A percentile compares a stretch with the other conserved stretches of the same genome.
Conservation (phyloP, 92 coral and sea anemone genomes). For the Paragorgia papillata region DNA sequence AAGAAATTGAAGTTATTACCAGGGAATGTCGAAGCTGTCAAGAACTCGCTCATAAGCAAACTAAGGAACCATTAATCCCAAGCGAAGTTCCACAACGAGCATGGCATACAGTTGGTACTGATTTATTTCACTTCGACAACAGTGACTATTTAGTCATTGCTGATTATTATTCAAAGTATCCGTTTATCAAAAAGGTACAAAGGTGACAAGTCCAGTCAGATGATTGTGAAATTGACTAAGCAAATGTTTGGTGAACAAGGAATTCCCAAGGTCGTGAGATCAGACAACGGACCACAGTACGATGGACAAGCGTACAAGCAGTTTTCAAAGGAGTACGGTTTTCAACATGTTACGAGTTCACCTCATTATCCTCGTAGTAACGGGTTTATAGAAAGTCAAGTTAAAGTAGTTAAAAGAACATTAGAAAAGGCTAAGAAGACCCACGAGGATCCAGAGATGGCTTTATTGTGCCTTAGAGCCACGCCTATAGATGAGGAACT, state of each 20-base stretch:
- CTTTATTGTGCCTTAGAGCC: slow-evolving; percentile 43
- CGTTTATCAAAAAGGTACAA: slow-evolving; percentile 3
- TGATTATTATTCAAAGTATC: slow-evolving; percentile 19
- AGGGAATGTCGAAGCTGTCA: too few relatives aligned
- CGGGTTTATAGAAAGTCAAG: too few relatives aligned
- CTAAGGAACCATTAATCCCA: too few relatives aligned
- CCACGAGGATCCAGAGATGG: slow-evolving; percentile 45
- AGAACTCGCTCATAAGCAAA: too few relatives aligned
- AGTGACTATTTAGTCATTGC: neutral
- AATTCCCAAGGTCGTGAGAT: slow-evolving; percentile 12
- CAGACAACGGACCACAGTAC: slow-evolving; percentile 13
- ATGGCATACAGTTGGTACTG: slow-evolving; percentile 36
- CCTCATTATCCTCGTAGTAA: slow-evolving; percentile 43
- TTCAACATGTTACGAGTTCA: slow-evolving; percentile 28
- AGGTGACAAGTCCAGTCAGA: neutral
- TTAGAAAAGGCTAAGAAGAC: slow-evolving; percentile 45
- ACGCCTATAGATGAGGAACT: slow-evolving; percentile 6
- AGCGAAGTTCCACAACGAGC: slow-evolving; percentile 15
- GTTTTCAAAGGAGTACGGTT: slow-evolving; percentile 21
- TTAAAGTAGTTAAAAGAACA: too few relatives aligned
- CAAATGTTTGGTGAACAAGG: slow-evolving; percentile 13
- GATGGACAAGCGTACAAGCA: slow-evolving; percentile 5
- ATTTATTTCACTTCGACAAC: slow-evolving; percentile 12
- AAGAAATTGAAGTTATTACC: too few relatives aligned
- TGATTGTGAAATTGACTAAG: neutral